Conservation (phyloP, 1,140 invertebrate species). For the Drosophila tropicalis region DNA sequence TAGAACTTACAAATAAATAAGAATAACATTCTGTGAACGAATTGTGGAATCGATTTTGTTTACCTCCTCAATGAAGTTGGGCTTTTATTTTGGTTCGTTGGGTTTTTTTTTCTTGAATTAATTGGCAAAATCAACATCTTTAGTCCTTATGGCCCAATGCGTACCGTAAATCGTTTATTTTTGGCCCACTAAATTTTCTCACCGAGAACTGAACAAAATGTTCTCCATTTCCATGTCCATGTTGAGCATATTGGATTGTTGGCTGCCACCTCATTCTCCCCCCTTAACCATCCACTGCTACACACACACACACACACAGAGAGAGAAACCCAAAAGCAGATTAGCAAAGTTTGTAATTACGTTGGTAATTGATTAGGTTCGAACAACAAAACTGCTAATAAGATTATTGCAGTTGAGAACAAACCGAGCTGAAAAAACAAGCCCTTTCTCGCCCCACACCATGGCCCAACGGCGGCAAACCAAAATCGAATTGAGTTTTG, state of each 20-base stretch:
- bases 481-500: constrained; percentile 75
- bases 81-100: neutral
- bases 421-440: constrained; percentile 81
- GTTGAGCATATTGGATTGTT: constrained; percentile 32
- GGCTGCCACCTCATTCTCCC: constrained; percentile 11
- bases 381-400: constrained; percentile 83
- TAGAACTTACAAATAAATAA: too few relatives aligned
- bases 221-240: constrained; percentile 10
- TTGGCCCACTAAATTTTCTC: constrained; percentile 22
- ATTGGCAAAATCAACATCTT: constrained; percentile 11
- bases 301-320: neutral
- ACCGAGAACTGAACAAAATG: constrained; percentile 1
- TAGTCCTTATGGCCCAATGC: constrained; percentile 6
- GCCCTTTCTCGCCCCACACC: constrained; percentile 26
- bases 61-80: too few relatives aligned
- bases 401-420: constrained; percentile 82
- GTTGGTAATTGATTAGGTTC: constrained; percentile 84
- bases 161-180: constrained; percentile 16
- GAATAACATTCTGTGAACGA: too few relatives aligned
- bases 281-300: neutral
- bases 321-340: constrained; percentile 68
- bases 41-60: too few relatives aligned
- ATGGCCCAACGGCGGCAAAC: constrained; percentile 12
- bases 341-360: constrained; percentile 83
- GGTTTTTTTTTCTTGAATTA: neutral